Evolutionary conservation across 2,888 invertebrate genomes (phyloP).

Genomic region (Eudemis profundana): DNA sequence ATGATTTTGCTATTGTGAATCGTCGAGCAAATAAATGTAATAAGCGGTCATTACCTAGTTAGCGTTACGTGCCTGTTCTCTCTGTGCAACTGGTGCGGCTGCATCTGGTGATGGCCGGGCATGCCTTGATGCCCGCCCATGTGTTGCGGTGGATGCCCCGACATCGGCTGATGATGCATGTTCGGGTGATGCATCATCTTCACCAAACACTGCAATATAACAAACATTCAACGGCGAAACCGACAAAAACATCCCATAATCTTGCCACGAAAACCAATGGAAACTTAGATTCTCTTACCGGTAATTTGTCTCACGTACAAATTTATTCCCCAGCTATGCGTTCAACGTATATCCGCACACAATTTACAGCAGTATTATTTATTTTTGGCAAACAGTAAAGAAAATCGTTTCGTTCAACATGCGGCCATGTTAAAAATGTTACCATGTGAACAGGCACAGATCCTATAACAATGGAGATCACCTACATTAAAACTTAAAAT

Average conservation of each 20-base stretch:
- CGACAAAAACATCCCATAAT: constrained; percentile 73
- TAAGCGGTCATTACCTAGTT: constrained; percentile 72
- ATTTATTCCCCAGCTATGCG: constrained; percentile 63
- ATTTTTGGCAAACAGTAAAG: constrained; percentile 92
- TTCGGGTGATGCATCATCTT: constrained; percentile 86
- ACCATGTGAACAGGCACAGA: constrained; percentile 48
- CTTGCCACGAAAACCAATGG: constrained; percentile 52
- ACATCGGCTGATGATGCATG: constrained; percentile 84
- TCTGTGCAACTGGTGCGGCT: constrained; percentile 88
- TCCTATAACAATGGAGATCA: constrained; percentile 41
- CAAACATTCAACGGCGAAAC: constrained; percentile 68
- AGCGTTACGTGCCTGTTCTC: constrained; percentile 86
- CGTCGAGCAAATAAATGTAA: constrained; percentile 58
- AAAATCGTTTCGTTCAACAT: constrained; percentile 91
- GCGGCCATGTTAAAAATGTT: constrained; percentile 92
- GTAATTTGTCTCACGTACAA: constrained; percentile 61
- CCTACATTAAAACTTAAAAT: not conserved
- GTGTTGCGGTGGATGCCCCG: constrained; percentile 82
- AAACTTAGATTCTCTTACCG: constrained; percentile 67
- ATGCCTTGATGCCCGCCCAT: constrained; percentile 77
- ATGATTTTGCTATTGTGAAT: constrained; percentile 21
- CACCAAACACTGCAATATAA: constrained; percentile 64
- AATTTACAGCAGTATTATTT: constrained; percentile 68
- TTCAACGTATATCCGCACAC: constrained; percentile 75
- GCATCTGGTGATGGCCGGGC: constrained; percentile 86